phyloP scores from a whole-genome alignment of 2,888 invertebrate genomes.

The Tortricodes alternella region DNA sequence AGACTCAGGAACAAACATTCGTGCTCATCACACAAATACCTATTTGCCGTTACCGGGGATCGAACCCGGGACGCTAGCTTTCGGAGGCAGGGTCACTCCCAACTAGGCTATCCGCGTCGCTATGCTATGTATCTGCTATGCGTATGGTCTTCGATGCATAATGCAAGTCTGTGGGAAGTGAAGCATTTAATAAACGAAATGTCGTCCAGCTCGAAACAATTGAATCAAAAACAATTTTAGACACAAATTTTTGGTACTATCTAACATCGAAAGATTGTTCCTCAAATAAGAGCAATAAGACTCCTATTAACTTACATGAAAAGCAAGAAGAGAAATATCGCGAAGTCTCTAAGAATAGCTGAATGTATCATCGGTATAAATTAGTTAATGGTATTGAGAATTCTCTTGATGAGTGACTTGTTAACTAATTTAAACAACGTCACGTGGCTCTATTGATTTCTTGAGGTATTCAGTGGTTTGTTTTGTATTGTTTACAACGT shows the following conservation, averaged over 20 bases:
- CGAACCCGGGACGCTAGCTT: no score
- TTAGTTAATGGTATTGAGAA: background rate
- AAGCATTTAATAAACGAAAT: constrained; percentile 9
- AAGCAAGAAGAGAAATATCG: background rate
- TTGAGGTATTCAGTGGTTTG: background rate
- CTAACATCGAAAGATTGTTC: no score
- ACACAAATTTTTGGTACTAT: no score
- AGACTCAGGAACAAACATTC: no score
- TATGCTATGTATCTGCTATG: no score
- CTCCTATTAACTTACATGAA: no score
- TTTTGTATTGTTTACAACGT: background rate
- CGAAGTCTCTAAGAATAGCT: background rate
- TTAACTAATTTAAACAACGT: constrained; percentile 18
- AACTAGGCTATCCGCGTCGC: no score
- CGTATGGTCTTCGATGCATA: constrained; percentile 11
- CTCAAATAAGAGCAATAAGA: no score
- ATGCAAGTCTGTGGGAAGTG: constrained; percentile 6
- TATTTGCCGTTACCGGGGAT: no score
- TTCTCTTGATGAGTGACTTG: constrained; percentile 15
- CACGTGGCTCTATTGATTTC: constrained; percentile 30
- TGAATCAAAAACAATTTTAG: no score
- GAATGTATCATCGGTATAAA: background rate
- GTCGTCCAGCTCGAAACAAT: constrained; percentile 3
- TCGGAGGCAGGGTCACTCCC: no score
- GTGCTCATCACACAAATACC: no score